Evolutionary conservation across 1,140 invertebrate genomes (phyloP).

Genomic region (Homalodisca vitripennis): DNA sequence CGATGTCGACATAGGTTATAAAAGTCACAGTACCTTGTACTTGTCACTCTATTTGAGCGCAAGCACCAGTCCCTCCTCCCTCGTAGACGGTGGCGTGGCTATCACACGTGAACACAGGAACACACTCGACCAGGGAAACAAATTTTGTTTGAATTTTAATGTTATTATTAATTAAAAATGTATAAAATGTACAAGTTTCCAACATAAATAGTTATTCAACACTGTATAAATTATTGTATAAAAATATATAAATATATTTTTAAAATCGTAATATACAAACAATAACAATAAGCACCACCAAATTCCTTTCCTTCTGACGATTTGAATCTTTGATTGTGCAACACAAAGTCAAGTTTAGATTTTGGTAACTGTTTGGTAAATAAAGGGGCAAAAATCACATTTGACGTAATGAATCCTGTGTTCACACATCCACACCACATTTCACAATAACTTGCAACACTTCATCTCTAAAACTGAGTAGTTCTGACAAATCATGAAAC

Average conservation of each 20-base stretch:
- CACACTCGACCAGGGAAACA: constrained; percentile 43
- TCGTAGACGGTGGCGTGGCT: constrained; percentile 48
- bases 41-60: constrained; percentile 60
- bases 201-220: constrained; percentile 33
- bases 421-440: constrained; percentile 32
- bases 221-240: constrained; percentile 32
- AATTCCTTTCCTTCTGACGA: neutral
- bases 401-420: constrained; percentile 27
- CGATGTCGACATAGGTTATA: constrained; percentile 20
- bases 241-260: constrained; percentile 25
- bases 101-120: constrained; percentile 56
- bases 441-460: too few species aligned
- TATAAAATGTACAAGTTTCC: constrained; percentile 32
- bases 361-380: constrained; percentile 3
- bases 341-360: neutral
- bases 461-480: too few species aligned
- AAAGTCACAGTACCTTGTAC: constrained; percentile 56
- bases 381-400: neutral
- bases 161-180: constrained; percentile 28
- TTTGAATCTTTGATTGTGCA: too few species aligned
- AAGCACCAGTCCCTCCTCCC: constrained; percentile 54
- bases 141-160: constrained; percentile 27
- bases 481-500: too few species aligned
- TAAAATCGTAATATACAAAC: constrained; percentile 22
- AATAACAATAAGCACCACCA: constrained; percentile 10